Evolutionary conservation across 2,888 invertebrate genomes (phyloP), one percentile per base, ranked within the genome.

Genomic region (Acleris laterana): DNA sequence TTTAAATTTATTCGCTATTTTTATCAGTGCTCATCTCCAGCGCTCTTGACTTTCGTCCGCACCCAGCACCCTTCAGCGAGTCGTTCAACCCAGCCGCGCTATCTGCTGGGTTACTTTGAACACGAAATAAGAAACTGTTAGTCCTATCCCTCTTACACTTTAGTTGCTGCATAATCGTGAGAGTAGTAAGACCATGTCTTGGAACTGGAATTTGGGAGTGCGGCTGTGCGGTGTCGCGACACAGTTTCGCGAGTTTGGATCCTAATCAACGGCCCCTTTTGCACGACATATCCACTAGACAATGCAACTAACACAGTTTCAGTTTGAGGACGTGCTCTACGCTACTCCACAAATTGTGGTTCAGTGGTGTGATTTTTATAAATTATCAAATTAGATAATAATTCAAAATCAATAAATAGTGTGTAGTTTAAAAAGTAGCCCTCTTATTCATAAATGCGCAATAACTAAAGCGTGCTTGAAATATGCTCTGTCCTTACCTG

Each of bases 181-280:
- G 38, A 38, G 38, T 38, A 13, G 38, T 38, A 38, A 38, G 38
- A 38, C 38, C 13, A 46, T 17, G 46, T 7, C 46, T 46, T 17
- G n/a, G n/a, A 17, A 17, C n/a, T 46, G n/a, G 11, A 19, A 20
- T 49, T 17, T 17, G 20, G 49, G 19, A 1, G 17, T 13, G 44
- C 50, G 20, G 28, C 9, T 46, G 63, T 63, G 46, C 50, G 51
- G 32, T 38, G 51, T 38, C 53, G 53, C 53, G 59, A 55, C 64
- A 59, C 59, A 42, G 58, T 58, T 63, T 59, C 53, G 48, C 60
- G 60, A 55, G 65, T 51, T 56, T 25, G 42, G 55, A 65, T 65
- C 44, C 22, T 61, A 65, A 65, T 65, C 55, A 49, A 44, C 49
- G 44, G 50, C 44, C 55, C 46, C 56, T 55, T 55, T 55, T 51